phyloP scores from a whole-genome alignment of 2,113 vertebrate genomes.

The Pterophyllum scalare region DNA sequence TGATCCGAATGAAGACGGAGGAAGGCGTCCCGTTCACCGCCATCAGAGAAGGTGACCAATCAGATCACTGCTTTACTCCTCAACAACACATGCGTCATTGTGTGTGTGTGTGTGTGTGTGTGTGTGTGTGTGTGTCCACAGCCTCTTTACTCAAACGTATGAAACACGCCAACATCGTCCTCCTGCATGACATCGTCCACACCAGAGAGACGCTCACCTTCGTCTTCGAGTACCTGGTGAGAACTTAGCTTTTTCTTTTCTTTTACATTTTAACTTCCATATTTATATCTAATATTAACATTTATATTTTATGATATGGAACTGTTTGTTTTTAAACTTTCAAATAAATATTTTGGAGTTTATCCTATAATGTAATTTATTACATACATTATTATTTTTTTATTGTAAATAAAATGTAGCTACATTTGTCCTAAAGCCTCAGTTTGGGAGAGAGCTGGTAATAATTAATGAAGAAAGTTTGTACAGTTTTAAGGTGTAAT shows the following conservation, averaged over 20 bases:
- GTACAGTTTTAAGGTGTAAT: background rate
- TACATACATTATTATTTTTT: no score
- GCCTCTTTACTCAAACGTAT: conserved; percentile 90
- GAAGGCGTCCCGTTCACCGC: conserved; percentile 91
- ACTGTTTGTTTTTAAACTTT: no score
- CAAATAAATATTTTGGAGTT: no score
- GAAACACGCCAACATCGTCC: conserved; percentile 91
- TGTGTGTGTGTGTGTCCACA: conserved; percentile 40
- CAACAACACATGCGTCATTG: background rate
- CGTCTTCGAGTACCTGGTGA: conserved; percentile 93
- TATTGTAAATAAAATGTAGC: background rate
- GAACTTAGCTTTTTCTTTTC: conserved; percentile 25
- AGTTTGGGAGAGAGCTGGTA: background rate
- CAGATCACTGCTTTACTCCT: background rate
- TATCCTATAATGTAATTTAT: no score
- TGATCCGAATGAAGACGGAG: conserved; percentile 87
- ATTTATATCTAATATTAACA: no score
- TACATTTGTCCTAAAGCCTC: no score
- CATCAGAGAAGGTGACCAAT: conserved; percentile 87
- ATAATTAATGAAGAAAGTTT: background rate
- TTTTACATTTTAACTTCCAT: no score
- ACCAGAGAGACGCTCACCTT: conserved; percentile 89
- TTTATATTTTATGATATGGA: no score
- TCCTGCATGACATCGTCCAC: conserved; percentile 93
- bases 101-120: conserved; percentile 22